Conservation (phyloP, 2,888 invertebrate species). For the Phyllotreta striolata region DNA sequence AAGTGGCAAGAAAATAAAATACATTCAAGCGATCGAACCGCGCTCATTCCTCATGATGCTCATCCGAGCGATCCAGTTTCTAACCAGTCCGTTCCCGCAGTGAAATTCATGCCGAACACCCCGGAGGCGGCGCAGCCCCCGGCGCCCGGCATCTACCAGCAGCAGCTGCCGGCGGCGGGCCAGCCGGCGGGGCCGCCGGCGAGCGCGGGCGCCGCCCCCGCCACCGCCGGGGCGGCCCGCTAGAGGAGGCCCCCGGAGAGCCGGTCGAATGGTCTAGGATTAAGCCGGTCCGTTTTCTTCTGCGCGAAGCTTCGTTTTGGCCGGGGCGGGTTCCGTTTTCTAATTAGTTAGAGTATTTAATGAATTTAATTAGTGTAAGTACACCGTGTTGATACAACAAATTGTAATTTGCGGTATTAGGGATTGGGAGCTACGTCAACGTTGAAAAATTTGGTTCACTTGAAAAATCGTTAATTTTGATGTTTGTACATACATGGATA, state of each 20-base stretch:
- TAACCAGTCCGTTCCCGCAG: conserved; percentile 40
- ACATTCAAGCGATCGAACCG: conserved; percentile 10
- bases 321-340: too few species aligned
- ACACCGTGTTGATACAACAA: too few species aligned
- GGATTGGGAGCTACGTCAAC: too few species aligned
- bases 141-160: conserved; percentile 7
- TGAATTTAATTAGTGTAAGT: too few species aligned
- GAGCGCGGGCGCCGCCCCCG: background rate
- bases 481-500: background rate
- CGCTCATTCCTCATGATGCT: background rate
- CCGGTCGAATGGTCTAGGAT: too few species aligned
- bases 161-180: background rate
- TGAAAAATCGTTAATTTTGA: too few species aligned
- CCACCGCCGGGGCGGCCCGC: background rate
- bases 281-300: too few species aligned
- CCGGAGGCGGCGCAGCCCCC: conserved; percentile 38
- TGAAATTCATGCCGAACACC: conserved; percentile 54
- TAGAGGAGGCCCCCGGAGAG: background rate
- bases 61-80: conserved; percentile 1
- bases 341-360: too few species aligned
- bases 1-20: too few species aligned
- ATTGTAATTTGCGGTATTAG: too few species aligned
- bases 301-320: too few species aligned
- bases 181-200: conserved; percentile 1
- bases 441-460: too few species aligned